A percentile compares a stretch with the other conserved stretches of the same genome.
phyloP scores from a whole-genome alignment of 2,888 invertebrate species.

The Lypha dubia region DNA sequence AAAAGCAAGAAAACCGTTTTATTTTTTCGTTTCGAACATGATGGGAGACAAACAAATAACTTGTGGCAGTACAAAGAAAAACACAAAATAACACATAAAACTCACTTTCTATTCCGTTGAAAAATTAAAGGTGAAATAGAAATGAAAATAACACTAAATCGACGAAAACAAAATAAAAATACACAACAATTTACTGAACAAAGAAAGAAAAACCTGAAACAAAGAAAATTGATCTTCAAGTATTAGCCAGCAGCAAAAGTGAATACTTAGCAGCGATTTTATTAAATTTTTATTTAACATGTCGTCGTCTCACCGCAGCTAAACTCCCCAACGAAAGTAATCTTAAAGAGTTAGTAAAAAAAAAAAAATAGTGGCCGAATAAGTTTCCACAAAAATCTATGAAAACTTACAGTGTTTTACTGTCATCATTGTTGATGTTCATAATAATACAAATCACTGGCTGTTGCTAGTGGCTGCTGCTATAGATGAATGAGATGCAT shows the following conservation, averaged over 20 bases:
- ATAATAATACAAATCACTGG: neutral
- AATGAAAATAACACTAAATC: slow-evolving; percentile 62
- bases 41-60: slow-evolving; percentile 61
- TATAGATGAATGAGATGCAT: slow-evolving; percentile 48
- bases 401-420: slow-evolving; percentile 35
- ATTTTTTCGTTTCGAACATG: slow-evolving; percentile 25
- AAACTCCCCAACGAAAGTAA: slow-evolving; percentile 61
- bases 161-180: too few relatives aligned
- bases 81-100: slow-evolving; percentile 59
- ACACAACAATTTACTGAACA: neutral
- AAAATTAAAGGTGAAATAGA: slow-evolving; percentile 72
- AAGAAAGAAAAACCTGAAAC: slow-evolving; percentile 50
- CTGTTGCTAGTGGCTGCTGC: slow-evolving; percentile 3
- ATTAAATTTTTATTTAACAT: slow-evolving; percentile 27
- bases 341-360: slow-evolving; percentile 37
- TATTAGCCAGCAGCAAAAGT: slow-evolving; percentile 26
- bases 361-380: slow-evolving; percentile 5
- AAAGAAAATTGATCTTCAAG: slow-evolving; percentile 25
- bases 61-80: slow-evolving; percentile 50
- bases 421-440: slow-evolving; percentile 1
- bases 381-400: slow-evolving; percentile 44
- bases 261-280: slow-evolving; percentile 29
- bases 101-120: slow-evolving; percentile 75
- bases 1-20: slow-evolving; percentile 15
- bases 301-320: slow-evolving; percentile 14